A percentile compares a stretch with the other conserved stretches of the same genome.
These are phyloP conservation scores for Cataglyphis rosenhaueri DNA, from an alignment of 2,888 invertebrate genomes.

Conservation along the genomic window DNA sequence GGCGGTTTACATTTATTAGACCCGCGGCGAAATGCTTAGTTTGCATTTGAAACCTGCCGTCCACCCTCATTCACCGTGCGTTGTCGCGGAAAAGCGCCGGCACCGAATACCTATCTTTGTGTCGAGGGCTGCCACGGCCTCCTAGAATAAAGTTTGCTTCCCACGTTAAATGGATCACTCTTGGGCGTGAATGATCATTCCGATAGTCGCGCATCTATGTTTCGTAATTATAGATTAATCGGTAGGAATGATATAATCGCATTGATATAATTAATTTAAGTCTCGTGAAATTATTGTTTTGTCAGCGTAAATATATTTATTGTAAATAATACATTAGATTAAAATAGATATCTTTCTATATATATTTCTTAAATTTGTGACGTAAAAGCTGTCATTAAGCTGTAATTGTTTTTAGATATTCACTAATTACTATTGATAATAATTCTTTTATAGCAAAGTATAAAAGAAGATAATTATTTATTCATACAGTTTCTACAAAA, in stretches of 20 bases:
- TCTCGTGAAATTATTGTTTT: not conserved
- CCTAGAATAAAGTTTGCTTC: constrained; percentile 53
- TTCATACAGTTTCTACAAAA: constrained; percentile 1
- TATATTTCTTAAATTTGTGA: not conserved
- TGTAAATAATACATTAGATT: not conserved
- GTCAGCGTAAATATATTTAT: not conserved
- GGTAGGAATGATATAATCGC: not conserved
- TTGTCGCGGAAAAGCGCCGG: constrained; percentile 63
- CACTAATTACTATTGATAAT: constrained; percentile 10
- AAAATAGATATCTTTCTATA: not conserved
- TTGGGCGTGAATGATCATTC: constrained; percentile 34
- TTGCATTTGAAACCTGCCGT: constrained; percentile 71
- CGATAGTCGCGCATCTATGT: constrained; percentile 53
- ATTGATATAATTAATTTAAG: not conserved
- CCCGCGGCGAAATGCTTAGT: constrained; percentile 78
- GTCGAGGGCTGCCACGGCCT: constrained; percentile 13
- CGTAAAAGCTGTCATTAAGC: not conserved
- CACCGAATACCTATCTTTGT: constrained; percentile 54
- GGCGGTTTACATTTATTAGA: constrained; percentile 81
- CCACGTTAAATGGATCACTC: constrained; percentile 54
- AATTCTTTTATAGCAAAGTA: not conserved
- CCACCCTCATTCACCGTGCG: constrained; percentile 54
- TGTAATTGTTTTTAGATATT: not conserved
- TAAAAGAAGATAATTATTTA: constrained; percentile 15
- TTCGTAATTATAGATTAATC: constrained; percentile 57